Percentiles rank a stretch among this genome's conserved stretches.
Evolutionary conservation across 2,888 invertebrate species (phyloP).

Genomic region (Drosophila leonis): DNA sequence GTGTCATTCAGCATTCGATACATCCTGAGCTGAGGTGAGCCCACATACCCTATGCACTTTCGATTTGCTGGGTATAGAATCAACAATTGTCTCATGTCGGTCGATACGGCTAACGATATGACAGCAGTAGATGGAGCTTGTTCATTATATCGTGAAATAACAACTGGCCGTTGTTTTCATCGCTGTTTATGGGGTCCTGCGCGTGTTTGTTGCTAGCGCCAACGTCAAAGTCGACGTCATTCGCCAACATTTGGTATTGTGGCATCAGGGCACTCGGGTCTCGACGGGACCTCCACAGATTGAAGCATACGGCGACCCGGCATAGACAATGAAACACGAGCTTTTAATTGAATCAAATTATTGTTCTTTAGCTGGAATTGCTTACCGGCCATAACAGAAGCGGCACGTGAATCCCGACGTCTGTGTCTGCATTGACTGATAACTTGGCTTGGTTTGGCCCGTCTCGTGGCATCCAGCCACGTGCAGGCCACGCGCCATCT

Average conservation of each 20-base stretch:
- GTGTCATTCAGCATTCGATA: not conserved
- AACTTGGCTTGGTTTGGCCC: not conserved
- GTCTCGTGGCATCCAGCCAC: slow-evolving; percentile 18
- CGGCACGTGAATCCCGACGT: slow-evolving; percentile 23
- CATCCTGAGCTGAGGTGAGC: not conserved
- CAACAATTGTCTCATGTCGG: not conserved
- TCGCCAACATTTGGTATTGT: not conserved
- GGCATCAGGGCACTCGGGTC: not conserved
- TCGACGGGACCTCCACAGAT: slow-evolving; percentile 12
- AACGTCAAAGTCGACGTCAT: slow-evolving; percentile 3
- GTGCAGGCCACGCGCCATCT: slow-evolving; percentile 22
- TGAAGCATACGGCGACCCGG: not conserved
- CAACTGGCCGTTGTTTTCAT: slow-evolving; percentile 5
- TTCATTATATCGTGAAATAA: slow-evolving; percentile 13
- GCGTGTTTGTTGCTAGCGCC: slow-evolving; percentile 3
- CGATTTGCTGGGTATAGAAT: not conserved
- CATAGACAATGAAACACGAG: slow-evolving; percentile 48
- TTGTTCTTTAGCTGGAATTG: slow-evolving; percentile 10
- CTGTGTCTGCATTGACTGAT: not conserved
- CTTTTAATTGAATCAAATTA: slow-evolving; percentile 68
- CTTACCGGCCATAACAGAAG: not conserved
- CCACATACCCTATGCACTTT: not conserved
- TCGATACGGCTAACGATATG: slow-evolving; percentile 1
- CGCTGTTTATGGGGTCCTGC: slow-evolving; percentile 3
- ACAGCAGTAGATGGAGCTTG: not conserved